Evolutionary conservation across 2,888 invertebrate genomes (phyloP).

Genomic region (Dynastes maya): DNA sequence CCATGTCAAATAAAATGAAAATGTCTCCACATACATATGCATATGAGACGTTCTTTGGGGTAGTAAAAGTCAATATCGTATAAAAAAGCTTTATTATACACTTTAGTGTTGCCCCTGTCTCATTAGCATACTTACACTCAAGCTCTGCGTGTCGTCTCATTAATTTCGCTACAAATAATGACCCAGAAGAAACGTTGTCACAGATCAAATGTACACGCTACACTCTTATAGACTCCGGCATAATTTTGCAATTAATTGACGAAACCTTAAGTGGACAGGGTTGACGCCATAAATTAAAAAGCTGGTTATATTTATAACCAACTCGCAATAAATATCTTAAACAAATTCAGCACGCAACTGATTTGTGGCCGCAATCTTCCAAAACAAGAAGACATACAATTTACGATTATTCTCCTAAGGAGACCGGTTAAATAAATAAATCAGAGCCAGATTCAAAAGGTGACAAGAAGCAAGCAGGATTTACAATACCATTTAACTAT

Average conservation of each 20-base stretch:
- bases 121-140: slow-evolving; percentile 4
- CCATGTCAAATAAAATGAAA: too few relatives aligned
- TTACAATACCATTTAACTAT: too few relatives aligned
- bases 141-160: slow-evolving; percentile 9
- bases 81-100: background rate
- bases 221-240: slow-evolving; percentile 8
- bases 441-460: background rate
- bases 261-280: slow-evolving; percentile 26
- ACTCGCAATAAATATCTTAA: slow-evolving; percentile 35
- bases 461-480: background rate
- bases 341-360: slow-evolving; percentile 37
- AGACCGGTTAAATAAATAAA: background rate
- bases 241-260: slow-evolving; percentile 45
- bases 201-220: slow-evolving; percentile 5
- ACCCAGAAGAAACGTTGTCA: background rate
- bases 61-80: background rate
- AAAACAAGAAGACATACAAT: slow-evolving; percentile 17
- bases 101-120: background rate
- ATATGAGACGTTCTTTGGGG: background rate
- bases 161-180: slow-evolving; percentile 10
- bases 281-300: slow-evolving; percentile 34
- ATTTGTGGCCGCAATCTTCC: slow-evolving; percentile 16
- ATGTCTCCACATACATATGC: background rate
- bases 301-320: slow-evolving; percentile 34
- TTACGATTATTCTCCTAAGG: background rate